Conservation (phyloP, 2,888 invertebrate species). For the Patella depressa region DNA sequence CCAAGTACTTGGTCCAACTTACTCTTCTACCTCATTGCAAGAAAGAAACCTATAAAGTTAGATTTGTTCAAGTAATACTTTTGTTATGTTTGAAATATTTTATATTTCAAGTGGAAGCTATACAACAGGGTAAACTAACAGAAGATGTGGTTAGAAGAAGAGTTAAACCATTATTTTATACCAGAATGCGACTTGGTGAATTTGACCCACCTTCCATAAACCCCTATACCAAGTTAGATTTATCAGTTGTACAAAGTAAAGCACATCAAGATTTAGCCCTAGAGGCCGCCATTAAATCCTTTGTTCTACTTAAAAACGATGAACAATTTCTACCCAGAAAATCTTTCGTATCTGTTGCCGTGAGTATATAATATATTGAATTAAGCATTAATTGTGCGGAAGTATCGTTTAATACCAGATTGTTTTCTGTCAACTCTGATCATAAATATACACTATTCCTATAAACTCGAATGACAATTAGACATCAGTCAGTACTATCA, state of each 20-base stretch:
- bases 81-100: too few relatives aligned
- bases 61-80: too few relatives aligned
- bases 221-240: constrained; percentile 51
- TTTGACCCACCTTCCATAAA: constrained; percentile 62
- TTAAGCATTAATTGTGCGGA: too few relatives aligned
- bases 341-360: constrained; percentile 37
- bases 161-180: constrained; percentile 60
- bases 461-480: too few relatives aligned
- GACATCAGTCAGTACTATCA: too few relatives aligned
- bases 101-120: constrained; percentile 39
- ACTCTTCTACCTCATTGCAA: too few relatives aligned
- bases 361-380: constrained; percentile 18
- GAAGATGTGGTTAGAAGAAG: constrained; percentile 43
- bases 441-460: too few relatives aligned
- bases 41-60: too few relatives aligned
- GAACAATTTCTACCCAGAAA: constrained; percentile 38
- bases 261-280: constrained; percentile 43
- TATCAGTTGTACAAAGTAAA: constrained; percentile 44
- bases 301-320: constrained; percentile 57
- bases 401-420: too few relatives aligned
- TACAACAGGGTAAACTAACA: constrained; percentile 41
- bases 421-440: too few relatives aligned
- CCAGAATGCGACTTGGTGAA: constrained; percentile 61
- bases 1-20: too few relatives aligned
- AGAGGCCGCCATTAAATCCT: constrained; percentile 52